Percentiles rank a stretch among this genome's conserved stretches.
Conservation (phyloP, 2,888 invertebrate genomes). For the Orthosia gracilis region DNA sequence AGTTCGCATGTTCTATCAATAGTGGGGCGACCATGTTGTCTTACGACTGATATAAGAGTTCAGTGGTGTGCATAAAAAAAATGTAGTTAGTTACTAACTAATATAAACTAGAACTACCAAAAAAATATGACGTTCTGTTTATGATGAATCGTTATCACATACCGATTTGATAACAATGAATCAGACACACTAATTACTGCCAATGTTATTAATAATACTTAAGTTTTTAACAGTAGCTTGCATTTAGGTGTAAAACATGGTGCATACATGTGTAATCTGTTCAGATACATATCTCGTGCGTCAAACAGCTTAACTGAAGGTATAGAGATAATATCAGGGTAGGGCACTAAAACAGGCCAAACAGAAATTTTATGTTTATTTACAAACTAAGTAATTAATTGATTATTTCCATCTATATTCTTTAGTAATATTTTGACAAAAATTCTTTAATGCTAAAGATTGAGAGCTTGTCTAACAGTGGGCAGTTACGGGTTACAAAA, state of each 20-base stretch:
- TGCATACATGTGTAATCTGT: conserved; percentile 33
- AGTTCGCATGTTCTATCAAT: neutral
- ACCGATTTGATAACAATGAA: conserved; percentile 19
- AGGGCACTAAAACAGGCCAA: conserved; percentile 31
- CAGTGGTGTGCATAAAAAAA: neutral
- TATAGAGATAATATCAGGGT: conserved; percentile 34
- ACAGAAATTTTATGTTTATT: conserved; percentile 1
- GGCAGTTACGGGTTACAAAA: too few relatives aligned
- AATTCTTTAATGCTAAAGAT: too few relatives aligned
- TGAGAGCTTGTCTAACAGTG: too few relatives aligned
- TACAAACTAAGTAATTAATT: neutral
- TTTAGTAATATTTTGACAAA: too few relatives aligned
- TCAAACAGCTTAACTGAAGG: conserved; percentile 34
- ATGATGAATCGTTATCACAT: conserved; percentile 18
- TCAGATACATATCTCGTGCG: conserved; percentile 22
- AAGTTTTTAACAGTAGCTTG: conserved; percentile 1
- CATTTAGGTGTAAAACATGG: neutral
- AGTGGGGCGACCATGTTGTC: neutral
- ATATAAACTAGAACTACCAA: neutral
- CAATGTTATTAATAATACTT: neutral
- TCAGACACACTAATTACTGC: conserved; percentile 29
- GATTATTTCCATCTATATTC: neutral
- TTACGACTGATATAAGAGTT: neutral
- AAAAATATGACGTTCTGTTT: neutral
- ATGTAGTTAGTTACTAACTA: neutral